phyloP scores from a whole-genome alignment of 2,797 vertebrate genomes.

The Pempheris klunzingeri region DNA sequence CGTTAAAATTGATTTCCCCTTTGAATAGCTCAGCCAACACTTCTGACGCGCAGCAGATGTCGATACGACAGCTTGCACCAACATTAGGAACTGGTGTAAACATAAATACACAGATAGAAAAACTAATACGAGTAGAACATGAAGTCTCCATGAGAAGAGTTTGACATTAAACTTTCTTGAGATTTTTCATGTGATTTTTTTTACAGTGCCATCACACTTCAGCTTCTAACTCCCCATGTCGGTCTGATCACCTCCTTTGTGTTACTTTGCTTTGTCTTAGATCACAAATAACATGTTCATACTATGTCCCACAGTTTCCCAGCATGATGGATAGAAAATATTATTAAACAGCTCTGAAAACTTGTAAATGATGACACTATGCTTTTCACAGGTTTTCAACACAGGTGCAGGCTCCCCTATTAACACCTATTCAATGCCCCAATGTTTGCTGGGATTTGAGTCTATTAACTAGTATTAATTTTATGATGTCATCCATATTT shows the following conservation, averaged over 20 bases:
- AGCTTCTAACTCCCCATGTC: too few relatives aligned
- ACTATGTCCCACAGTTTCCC: not conserved
- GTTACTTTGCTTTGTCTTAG: not conserved
- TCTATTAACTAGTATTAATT: not conserved
- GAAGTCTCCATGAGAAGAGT: slow-evolving; percentile 8
- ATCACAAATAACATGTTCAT: not conserved
- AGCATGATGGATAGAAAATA: not conserved
- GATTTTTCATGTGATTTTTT: not conserved
- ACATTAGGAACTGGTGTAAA: slow-evolving; percentile 24
- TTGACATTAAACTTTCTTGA: not conserved
- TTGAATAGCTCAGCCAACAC: slow-evolving; percentile 19
- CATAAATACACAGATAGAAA: slow-evolving; percentile 7
- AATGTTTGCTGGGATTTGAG: not conserved
- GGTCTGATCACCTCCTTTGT: not conserved
- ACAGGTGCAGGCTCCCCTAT: not conserved
- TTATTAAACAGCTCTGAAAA: slow-evolving; percentile 31
- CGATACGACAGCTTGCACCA: slow-evolving; percentile 16
- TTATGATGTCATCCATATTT: not conserved
- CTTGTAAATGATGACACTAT: not conserved
- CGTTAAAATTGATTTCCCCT: slow-evolving; percentile 50
- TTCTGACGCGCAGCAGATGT: slow-evolving; percentile 49
- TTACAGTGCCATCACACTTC: not conserved
- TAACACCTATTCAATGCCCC: not conserved
- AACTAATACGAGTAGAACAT: not conserved
- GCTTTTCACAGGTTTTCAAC: not conserved